A percentile compares a stretch with the other conserved stretches of the same genome.
These are phyloP conservation scores for Elysia crispata DNA, from an alignment of 2,888 invertebrate genomes.

Conservation along the genomic window DNA sequence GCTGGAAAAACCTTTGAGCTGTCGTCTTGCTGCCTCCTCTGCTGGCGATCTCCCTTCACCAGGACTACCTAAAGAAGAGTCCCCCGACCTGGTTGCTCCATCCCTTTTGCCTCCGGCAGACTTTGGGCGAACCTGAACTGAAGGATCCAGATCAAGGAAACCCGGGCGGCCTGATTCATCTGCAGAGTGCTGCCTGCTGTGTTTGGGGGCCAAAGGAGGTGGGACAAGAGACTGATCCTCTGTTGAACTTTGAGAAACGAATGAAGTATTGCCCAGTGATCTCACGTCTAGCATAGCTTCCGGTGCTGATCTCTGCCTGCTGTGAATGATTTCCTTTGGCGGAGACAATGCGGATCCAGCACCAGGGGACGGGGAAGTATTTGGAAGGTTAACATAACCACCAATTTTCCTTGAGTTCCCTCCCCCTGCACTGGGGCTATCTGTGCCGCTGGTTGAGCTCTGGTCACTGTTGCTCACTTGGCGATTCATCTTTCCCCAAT, in stretches of 20 bases:
- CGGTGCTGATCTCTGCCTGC: constrained; percentile 40
- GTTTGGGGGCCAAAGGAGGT: constrained; percentile 52
- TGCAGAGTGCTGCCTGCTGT: constrained; percentile 57
- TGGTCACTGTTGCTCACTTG: constrained; percentile 37
- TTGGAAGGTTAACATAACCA: constrained; percentile 31
- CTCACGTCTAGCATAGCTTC: not conserved
- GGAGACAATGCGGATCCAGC: too few species aligned
- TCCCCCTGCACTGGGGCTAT: not conserved
- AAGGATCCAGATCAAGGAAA: constrained; percentile 9
- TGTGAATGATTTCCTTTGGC: constrained; percentile 30
- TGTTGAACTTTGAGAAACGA: not conserved
- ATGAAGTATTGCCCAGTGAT: not conserved
- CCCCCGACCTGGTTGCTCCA: not conserved
- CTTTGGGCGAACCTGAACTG: too few species aligned
- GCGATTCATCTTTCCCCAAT: not conserved
- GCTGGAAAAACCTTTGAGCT: constrained; percentile 30
- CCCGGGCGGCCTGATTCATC: constrained; percentile 50
- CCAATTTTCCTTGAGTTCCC: not conserved
- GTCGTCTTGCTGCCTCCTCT: not conserved
- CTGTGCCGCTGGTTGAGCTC: constrained; percentile 10
- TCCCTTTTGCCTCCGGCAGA: not conserved
- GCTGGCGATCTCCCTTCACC: not conserved
- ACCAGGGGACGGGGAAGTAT: not conserved
- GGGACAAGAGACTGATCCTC: constrained; percentile 10
- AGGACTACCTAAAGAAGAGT: not conserved